Evolutionary conservation across 2,888 invertebrate genomes (phyloP).

Genomic region (Iphiclides podalirius): DNA sequence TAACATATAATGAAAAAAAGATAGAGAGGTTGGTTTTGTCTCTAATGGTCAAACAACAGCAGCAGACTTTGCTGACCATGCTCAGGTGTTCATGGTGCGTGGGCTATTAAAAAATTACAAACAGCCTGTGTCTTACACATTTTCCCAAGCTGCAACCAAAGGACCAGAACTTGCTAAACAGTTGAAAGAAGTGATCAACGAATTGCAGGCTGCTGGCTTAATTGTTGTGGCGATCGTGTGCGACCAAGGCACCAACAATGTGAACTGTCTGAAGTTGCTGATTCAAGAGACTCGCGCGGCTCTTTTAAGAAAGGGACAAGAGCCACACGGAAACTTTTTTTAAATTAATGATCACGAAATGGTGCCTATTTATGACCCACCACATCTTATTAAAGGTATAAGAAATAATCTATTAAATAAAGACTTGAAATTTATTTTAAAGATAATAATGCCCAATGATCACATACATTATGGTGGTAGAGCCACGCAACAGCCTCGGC

Average conservation of each 20-base stretch:
- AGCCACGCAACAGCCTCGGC: too few relatives aligned
- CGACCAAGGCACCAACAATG: too few relatives aligned
- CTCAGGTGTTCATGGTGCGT: slow-evolving; percentile 27
- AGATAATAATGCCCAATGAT: slow-evolving; percentile 19
- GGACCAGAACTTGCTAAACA: slow-evolving; percentile 30
- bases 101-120: slow-evolving; percentile 27
- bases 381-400: slow-evolving; percentile 18
- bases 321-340: too few relatives aligned
- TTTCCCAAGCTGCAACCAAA: slow-evolving; percentile 32
- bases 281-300: too few relatives aligned
- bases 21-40: too few relatives aligned
- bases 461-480: too few relatives aligned
- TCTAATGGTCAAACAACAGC: background rate
- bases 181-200: slow-evolving; percentile 27
- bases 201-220: slow-evolving; percentile 30
- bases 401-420: slow-evolving; percentile 33
- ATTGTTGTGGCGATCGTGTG: too few relatives aligned
- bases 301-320: too few relatives aligned
- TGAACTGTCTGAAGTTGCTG: too few relatives aligned
- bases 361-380: too few relatives aligned
- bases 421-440: slow-evolving; percentile 14
- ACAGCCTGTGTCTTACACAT: slow-evolving; percentile 29
- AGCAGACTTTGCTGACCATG: slow-evolving; percentile 33
- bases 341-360: too few relatives aligned
- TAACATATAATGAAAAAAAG: slow-evolving; percentile 28